Percentiles rank a stretch among this genome's conserved stretches.
These are phyloP conservation scores for Calliopsis andreniformis DNA, from an alignment of 1,140 invertebrate genomes.

Conservation along the genomic window DNA sequence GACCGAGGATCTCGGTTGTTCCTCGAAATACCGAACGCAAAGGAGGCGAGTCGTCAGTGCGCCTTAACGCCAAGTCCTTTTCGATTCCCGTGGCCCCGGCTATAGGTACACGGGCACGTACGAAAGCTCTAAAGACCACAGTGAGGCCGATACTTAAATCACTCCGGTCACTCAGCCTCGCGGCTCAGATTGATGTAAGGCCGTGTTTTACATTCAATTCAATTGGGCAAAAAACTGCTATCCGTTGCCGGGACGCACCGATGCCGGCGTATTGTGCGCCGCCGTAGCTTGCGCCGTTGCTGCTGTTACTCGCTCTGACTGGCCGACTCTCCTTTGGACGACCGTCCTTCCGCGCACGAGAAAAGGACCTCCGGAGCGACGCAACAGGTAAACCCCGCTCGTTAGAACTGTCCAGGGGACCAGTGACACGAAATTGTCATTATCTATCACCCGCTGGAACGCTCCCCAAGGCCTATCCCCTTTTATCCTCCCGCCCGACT, in stretches of 20 bases:
- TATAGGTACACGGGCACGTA: constrained; percentile 42
- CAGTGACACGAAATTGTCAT: constrained; percentile 66
- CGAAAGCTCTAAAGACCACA: constrained; percentile 70
- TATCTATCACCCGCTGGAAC: constrained; percentile 58
- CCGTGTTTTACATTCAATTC: constrained; percentile 82
- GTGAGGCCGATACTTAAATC: constrained; percentile 76
- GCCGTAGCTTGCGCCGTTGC: constrained; percentile 30
- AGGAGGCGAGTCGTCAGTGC: constrained; percentile 19
- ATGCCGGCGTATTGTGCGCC: constrained; percentile 65
- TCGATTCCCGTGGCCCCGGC: constrained; percentile 24
- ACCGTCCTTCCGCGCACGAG: constrained; percentile 33
- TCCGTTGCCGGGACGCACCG: constrained; percentile 66
- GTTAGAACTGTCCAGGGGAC: constrained; percentile 54
- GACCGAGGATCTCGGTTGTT: constrained; percentile 1
- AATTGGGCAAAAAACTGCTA: constrained; percentile 80
- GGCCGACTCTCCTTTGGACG: constrained; percentile 35
- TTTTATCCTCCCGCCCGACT: not conserved
- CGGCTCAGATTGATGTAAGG: constrained; percentile 81
- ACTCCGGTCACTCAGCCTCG: constrained; percentile 78
- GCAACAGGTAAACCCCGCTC: constrained; percentile 54
- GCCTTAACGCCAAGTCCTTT: constrained; percentile 36
- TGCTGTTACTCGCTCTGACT: not conserved
- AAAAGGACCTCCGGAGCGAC: constrained; percentile 47
- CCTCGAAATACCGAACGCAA: not conserved
- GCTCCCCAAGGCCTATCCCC: not conserved